phyloP scores from a whole-genome alignment of 2,888 invertebrate species.

The Nemurella pictetii region DNA sequence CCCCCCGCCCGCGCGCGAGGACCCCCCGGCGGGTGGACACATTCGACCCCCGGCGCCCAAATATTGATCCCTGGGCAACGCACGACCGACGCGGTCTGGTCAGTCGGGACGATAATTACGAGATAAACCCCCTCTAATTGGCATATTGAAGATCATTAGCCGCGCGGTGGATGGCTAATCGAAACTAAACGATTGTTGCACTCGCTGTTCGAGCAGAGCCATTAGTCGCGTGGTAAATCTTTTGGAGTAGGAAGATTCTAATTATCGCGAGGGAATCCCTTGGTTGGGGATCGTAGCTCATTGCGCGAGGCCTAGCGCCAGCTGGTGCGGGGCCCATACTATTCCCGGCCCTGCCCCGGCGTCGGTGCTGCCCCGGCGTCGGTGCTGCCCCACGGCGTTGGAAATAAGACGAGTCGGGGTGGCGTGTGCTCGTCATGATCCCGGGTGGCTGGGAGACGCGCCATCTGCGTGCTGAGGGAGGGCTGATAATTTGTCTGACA shows the following conservation, averaged over 20 bases:
- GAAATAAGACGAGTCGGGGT: neutral
- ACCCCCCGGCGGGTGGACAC: neutral
- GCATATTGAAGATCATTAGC: slow-evolving; percentile 23
- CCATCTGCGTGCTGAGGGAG: neutral
- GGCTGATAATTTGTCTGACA: neutral
- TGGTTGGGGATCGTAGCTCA: neutral
- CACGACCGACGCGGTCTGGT: neutral
- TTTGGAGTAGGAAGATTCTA: neutral
- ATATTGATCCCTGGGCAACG: neutral
- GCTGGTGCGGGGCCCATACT: neutral
- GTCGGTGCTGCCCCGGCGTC: neutral
- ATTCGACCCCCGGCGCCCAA: neutral
- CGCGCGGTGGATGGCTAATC: slow-evolving; percentile 10
- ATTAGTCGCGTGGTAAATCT: neutral
- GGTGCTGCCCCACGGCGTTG: neutral
- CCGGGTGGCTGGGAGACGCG: neutral
- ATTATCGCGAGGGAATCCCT: neutral
- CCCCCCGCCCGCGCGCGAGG: neutral
- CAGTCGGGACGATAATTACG: neutral
- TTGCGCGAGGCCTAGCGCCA: neutral
- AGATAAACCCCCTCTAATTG: slow-evolving; percentile 22
- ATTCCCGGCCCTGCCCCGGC: neutral
- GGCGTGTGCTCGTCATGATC: neutral
- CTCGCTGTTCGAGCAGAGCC: slow-evolving; percentile 1
- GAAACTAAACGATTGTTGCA: slow-evolving; percentile 25